Evolutionary conservation across 2,797 vertebrate species (phyloP).

Genomic region (Hirundo rustica): DNA sequence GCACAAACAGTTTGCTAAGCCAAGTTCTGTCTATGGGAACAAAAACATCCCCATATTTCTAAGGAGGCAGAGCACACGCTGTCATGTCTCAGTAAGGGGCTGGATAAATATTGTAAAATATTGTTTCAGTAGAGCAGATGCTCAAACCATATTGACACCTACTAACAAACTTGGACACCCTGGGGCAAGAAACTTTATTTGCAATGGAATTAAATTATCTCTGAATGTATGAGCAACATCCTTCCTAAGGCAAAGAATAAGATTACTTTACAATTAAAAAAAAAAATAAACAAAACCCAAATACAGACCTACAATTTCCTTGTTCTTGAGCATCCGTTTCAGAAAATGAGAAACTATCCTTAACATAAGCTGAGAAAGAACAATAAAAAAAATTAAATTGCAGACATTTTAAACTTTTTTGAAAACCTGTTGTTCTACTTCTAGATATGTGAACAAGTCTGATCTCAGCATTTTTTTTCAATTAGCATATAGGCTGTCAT

Average conservation of each 20-base stretch:
- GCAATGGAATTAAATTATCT: background rate
- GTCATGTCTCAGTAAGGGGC: constrained; percentile 21
- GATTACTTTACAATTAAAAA: background rate
- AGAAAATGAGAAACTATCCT: background rate
- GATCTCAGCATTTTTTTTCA: background rate
- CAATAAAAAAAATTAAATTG: background rate
- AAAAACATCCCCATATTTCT: background rate
- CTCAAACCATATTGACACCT: constrained; percentile 39
- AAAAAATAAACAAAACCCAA: background rate
- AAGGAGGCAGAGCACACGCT: background rate
- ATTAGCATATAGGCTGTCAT: background rate
- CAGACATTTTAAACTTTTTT: background rate
- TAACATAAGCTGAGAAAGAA: background rate
- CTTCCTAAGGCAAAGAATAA: background rate
- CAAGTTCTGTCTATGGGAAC: background rate
- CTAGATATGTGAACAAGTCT: background rate
- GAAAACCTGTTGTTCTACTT: background rate
- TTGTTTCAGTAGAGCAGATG: constrained; percentile 44
- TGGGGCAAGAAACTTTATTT: constrained; percentile 10
- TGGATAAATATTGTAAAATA: constrained; percentile 57
- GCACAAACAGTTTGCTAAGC: background rate
- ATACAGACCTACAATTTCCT: background rate
- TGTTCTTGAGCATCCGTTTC: background rate
- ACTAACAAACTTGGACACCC: constrained; percentile 1
- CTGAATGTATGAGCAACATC: background rate